phyloP scores from a whole-genome alignment of 2,113 vertebrate genomes.

The Toxotes jaculatrix region DNA sequence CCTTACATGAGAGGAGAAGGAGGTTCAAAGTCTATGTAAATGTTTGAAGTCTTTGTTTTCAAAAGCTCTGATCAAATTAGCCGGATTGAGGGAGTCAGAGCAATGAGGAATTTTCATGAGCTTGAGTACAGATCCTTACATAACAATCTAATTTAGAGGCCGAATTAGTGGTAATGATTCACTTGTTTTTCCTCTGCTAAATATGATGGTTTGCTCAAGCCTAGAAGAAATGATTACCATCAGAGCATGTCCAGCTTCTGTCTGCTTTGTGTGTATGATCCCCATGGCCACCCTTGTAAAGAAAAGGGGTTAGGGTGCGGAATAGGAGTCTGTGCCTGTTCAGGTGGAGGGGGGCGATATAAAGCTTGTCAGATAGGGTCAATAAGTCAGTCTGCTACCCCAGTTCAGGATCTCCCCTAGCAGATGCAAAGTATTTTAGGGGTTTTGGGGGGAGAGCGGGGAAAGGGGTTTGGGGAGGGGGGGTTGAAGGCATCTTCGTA shows the following conservation, averaged over 20 bases:
- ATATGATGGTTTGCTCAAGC: background rate
- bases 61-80: constrained; percentile 54
- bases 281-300: background rate
- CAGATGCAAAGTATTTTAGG: constrained; percentile 33
- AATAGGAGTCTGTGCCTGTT: background rate
- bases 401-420: constrained; percentile 23
- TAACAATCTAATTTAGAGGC: constrained; percentile 60
- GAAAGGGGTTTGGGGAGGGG: background rate
- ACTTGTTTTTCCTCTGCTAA: constrained; percentile 41
- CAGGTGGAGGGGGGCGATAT: constrained; percentile 5
- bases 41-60: constrained; percentile 49
- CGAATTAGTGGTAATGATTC: constrained; percentile 51
- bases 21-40: constrained; percentile 43
- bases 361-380: constrained; percentile 37
- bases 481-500: constrained; percentile 31
- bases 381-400: constrained; percentile 49
- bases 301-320: background rate
- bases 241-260: background rate
- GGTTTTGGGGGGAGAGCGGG: background rate
- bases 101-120: constrained; percentile 23
- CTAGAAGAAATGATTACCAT: constrained; percentile 21
- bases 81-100: constrained; percentile 28
- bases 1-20: background rate
- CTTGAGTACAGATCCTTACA: constrained; percentile 39
- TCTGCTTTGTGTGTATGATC: constrained; percentile 20